Evolutionary conservation across 2,113 vertebrate species (phyloP), one percentile per base, ranked within the genome.

Genomic region (Andinoacara biseriatus): DNA sequence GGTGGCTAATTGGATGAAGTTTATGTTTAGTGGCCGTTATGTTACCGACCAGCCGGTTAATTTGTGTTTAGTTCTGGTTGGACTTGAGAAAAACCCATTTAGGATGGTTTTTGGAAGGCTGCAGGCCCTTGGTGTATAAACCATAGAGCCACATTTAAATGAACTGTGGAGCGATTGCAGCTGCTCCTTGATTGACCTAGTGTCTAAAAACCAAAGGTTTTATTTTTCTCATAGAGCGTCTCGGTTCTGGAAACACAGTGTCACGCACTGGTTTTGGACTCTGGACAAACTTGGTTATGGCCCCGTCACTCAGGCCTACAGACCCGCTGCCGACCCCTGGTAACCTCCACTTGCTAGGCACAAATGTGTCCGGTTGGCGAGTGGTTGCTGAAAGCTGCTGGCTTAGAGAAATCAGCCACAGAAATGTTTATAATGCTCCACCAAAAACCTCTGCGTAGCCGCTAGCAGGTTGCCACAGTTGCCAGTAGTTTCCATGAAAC

Each of bases 281-380:
- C 46, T 6, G 18, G 18, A 20, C 35, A 65, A 65, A 43, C 35
- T 43, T 24, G 35, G n/a, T 43, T 65, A 43, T 38, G 24, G 20
- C 35, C 43, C 35, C 0, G n/a, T 65, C 62, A 43, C 62, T 24
- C 38, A 46, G 62, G 38, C 43, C 38, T 46, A 65, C 14, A 1
- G 0, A 46, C 63, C 3, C 26, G n/a, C 5, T 46, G 14, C 17
- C 38, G 43, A 46, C 62, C 0, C 24, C 3, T 26, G 0, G 22
- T 14, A 46, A 17, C 14, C 62, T 26, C 38, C 26, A 46, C 14
- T 65, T 1, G 62, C 4, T 46, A 31, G 31, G 31, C 31, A 31
- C 4, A 31, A 31, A 31, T 31, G 31, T 31, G 33, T 35, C 33
- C 7, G 33, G 33, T 35, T 35, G 33, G 33, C 7, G 33, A 35